Evolutionary conservation across 2,113 vertebrate genomes (phyloP), one percentile per base, ranked within the genome.

Genomic region (Antennarius striatus): DNA sequence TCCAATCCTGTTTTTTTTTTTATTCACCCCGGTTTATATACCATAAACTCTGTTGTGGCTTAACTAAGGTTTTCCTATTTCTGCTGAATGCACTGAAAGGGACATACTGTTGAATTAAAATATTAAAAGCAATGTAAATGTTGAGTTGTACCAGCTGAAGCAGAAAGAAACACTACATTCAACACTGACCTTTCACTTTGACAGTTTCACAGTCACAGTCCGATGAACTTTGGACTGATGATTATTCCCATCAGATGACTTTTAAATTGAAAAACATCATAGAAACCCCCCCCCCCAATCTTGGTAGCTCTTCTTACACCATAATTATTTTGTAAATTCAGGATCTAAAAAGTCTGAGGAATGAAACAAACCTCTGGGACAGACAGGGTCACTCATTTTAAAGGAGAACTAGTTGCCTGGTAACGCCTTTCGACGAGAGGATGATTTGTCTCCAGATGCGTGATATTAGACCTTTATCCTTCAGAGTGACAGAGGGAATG

Each of bases 401-500:
- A 68, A 17, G 40, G 67, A 48, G 54, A 72, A 55, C 55, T 60
- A 71, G 76, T 68, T 71, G 64, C 53, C 64, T 57, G 68, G 59
- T 76, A 57, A 56, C 63, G 42, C 69, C 72, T 75, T 50, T 73
- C 43, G 10, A 51, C 49, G 64, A 22, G 50, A 73, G 29, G 58
- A 63, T 62, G 70, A 87, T 88, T 86, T 77, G 73, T 85, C 76
- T 65, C 49, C 56, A 59, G 51, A 57, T 67, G 63, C 59, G 63
- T 42, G 52, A 85, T 72, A 59, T 69, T 50, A 73, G 75, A 52
- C 70, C 16, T 62, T 56, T 79, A 84, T 80, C 84, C 82, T 84
- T 88, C 84, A 82, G 77, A 73, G 46, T 70, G 79, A 82, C 85
- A 71, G 72, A 14, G 67, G 22, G 15, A 80, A 29, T 28, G 71